phyloP scores from a whole-genome alignment of 2,113 vertebrate genomes.

The Cryptoleucopteryx plumbea region DNA sequence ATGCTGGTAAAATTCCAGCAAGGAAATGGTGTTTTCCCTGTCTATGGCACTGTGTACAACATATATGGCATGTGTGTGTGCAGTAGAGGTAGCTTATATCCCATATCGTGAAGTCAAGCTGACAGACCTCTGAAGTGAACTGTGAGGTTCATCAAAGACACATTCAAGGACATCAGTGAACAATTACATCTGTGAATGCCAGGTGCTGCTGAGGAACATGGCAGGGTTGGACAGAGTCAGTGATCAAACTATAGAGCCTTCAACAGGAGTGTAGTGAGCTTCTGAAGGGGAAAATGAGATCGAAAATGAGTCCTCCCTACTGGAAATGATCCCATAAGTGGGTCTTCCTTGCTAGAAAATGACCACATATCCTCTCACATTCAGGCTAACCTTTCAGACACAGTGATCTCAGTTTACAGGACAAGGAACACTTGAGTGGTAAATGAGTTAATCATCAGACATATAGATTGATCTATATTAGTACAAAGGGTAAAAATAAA shows the following conservation, averaged over 20 bases:
- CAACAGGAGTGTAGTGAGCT: not conserved
- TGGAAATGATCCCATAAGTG: not conserved
- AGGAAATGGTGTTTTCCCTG: not conserved
- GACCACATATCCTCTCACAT: not conserved
- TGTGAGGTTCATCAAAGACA: not conserved
- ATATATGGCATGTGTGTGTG: too few relatives aligned
- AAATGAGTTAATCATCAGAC: not conserved
- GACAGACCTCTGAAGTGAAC: not conserved
- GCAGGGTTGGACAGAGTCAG: not conserved
- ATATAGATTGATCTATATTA: not conserved
- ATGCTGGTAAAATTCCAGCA: not conserved
- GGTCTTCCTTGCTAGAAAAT: not conserved
- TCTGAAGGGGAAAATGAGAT: not conserved
- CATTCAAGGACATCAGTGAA: not conserved
- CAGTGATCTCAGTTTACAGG: not conserved
- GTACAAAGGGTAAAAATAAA: not conserved
- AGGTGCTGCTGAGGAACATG: not conserved
- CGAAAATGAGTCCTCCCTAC: not conserved
- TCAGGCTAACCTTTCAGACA: not conserved
- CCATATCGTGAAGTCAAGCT: not conserved
- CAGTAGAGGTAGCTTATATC: not conserved
- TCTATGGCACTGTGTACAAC: too few relatives aligned
- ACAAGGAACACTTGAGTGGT: not conserved
- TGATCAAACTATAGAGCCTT: not conserved
- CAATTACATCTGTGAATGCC: not conserved